These are phyloP conservation scores for Rhea pennata DNA, from an alignment of 2,113 vertebrate species.

Conservation along the genomic window DNA sequence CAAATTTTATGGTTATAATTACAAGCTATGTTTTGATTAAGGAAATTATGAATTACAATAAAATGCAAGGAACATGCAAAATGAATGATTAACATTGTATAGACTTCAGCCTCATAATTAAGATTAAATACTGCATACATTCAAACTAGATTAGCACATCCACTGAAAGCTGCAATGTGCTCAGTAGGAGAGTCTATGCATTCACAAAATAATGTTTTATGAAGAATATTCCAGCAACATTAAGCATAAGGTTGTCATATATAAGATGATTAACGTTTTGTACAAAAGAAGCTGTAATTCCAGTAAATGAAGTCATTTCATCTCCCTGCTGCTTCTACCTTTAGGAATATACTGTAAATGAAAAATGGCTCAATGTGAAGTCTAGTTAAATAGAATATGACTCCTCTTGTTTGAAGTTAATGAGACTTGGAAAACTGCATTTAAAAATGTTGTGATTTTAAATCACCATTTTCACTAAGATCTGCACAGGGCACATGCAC, in stretches of 20 bases:
- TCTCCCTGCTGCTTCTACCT: constrained; percentile 80
- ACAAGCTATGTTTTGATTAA: constrained; percentile 82
- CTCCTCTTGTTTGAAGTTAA: constrained; percentile 75
- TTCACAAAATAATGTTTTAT: constrained; percentile 81
- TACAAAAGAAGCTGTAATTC: constrained; percentile 81
- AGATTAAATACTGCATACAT: constrained; percentile 82
- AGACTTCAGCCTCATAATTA: constrained; percentile 82
- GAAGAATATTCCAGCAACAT: constrained; percentile 78
- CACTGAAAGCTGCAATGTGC: constrained; percentile 72
- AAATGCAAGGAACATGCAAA: constrained; percentile 78
- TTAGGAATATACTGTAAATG: constrained; percentile 78
- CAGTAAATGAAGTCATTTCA: constrained; percentile 80
- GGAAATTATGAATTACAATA: constrained; percentile 82
- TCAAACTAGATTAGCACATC: constrained; percentile 82
- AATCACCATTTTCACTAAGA: constrained; percentile 35
- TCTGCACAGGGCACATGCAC: background rate
- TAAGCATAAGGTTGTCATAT: constrained; percentile 84
- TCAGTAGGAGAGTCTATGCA: constrained; percentile 77
- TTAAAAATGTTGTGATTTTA: constrained; percentile 53
- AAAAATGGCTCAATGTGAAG: constrained; percentile 74
- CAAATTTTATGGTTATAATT: constrained; percentile 77
- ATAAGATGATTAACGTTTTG: constrained; percentile 82
- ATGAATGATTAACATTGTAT: constrained; percentile 85
- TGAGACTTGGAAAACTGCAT: constrained; percentile 60
- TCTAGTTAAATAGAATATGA: constrained; percentile 75